Base-by-base conservation (phyloP, 2,113 vertebrate species). In the Passer montanus region DNA sequence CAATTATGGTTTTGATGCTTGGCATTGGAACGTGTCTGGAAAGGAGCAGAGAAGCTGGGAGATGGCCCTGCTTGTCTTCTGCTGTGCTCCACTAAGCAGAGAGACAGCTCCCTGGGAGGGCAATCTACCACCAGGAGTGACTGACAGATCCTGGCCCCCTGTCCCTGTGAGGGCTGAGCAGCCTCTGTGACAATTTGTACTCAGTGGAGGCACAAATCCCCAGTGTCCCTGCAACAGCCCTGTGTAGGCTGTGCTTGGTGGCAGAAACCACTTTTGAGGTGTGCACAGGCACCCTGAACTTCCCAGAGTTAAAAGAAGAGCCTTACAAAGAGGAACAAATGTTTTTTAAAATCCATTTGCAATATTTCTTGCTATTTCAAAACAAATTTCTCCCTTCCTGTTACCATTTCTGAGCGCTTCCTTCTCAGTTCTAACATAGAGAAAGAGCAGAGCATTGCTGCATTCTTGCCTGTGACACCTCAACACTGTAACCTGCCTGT, bases 31-130 rank as follows among this genome's bases (percentile, higher is more conserved):
- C 41, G 82, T 30, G 2, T 64, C 70, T 89, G 86, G 90, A 90
- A 95, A 90, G 84, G 82, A 82, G 37, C 87, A 66, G 66, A 84
- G 56, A 94, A 89, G 75, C 67, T 73, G 64, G 91, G 73, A 92
- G 67, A 89, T 59, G n/a, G 89, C 81, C 77, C 70, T 87, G 68
- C 44, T 62, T 69, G 75, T 75, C 50, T 68, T 47, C 39, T 73
- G 80, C 80, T 89, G 26, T 58, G 64, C 69, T 63, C 2, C 0
- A 9, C 49, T 76, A 43, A 90, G 63, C 84, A 67, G 63, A 67
- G 66, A 74, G 22, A 44, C 64, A 17, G 35, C 85, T 96, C 72
- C 26, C 52, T 44, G 59, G 35, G 69, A 82, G 64, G 20, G 53
- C 62, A 21, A 5, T 72, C 33, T 88, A 15, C 74, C 43, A 30